A percentile compares a stretch with the other conserved stretches of the same genome.
Conservation (phyloP, 2,797 vertebrate species). For the Decapterus maruadsi region DNA sequence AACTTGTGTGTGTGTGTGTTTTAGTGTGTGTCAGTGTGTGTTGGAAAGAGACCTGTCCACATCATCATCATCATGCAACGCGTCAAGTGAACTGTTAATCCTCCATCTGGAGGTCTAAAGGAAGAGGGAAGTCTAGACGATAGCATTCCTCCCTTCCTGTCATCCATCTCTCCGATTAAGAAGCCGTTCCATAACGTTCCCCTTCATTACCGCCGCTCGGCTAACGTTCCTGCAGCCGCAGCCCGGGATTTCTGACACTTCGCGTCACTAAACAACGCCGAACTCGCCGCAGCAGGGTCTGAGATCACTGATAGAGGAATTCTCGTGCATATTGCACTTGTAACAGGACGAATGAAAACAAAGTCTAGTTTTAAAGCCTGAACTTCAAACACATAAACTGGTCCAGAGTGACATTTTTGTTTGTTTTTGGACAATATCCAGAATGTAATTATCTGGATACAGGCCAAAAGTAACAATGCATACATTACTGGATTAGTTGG, state of each 20-base stretch:
- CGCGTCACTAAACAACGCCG: not conserved
- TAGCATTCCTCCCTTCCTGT: constrained; percentile 62
- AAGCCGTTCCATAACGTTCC: constrained; percentile 44
- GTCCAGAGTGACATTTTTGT: too few relatives aligned
- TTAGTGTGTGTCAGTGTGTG: constrained; percentile 27
- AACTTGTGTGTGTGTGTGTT: constrained; percentile 6
- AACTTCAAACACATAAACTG: not conserved
- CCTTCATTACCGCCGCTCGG: constrained; percentile 18
- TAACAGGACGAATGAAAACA: not conserved
- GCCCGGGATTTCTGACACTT: not conserved
- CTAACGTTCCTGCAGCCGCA: constrained; percentile 1
- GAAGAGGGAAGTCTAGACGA: constrained; percentile 70
- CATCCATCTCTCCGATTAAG: constrained; percentile 48
- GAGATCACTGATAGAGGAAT: not conserved
- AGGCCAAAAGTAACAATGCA: too few relatives aligned
- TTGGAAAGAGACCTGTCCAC: constrained; percentile 37
- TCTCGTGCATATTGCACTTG: not conserved
- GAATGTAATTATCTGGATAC: too few relatives aligned
- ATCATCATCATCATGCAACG: constrained; percentile 52
- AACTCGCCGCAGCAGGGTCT: not conserved
- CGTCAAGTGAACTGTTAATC: constrained; percentile 68
- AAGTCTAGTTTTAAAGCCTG: not conserved
- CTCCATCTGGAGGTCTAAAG: constrained; percentile 64
- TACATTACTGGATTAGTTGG: too few relatives aligned
- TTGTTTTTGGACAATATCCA: too few relatives aligned